A percentile compares a stretch with the other conserved stretches of the same genome.
These are phyloP conservation scores for Cotesia typhae DNA, from an alignment of 1,140 invertebrate species.

Conservation along the genomic window DNA sequence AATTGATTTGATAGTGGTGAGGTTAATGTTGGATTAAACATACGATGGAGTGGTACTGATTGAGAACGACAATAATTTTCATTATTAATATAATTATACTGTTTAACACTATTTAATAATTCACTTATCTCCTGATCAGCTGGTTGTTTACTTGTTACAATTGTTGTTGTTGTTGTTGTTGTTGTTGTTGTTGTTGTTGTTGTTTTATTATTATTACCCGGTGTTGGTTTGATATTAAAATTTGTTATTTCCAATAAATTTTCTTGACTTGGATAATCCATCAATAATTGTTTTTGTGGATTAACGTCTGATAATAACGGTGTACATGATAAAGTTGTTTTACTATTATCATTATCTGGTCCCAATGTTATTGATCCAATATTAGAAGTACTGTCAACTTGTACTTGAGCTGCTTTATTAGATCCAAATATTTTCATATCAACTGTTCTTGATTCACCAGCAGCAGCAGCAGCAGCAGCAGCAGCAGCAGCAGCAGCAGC, in stretches of 20 bases:
- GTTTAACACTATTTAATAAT: conserved; percentile 52
- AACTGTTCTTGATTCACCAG: conserved; percentile 8
- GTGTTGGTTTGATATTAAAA: conserved; percentile 23
- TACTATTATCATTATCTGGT: conserved; percentile 32
- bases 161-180: too few species aligned
- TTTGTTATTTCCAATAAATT: conserved; percentile 54
- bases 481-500: too few species aligned
- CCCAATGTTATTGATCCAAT: conserved; percentile 40
- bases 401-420: conserved; percentile 50
- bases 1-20: conserved; percentile 53
- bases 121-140: conserved; percentile 60
- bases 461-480: too few species aligned
- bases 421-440: conserved; percentile 28
- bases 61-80: conserved; percentile 72
- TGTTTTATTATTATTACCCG: too few species aligned
- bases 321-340: conserved; percentile 38
- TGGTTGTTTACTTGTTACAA: conserved; percentile 48
- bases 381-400: conserved; percentile 40
- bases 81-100: conserved; percentile 37
- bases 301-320: conserved; percentile 52
- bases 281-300: conserved; percentile 60
- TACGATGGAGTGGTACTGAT: conserved; percentile 78
- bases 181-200: too few species aligned
- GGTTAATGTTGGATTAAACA: conserved; percentile 62
- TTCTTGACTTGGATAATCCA: conserved; percentile 63